phyloP scores from a whole-genome alignment of 2,888 invertebrate species.

The Clanis bilineata region DNA sequence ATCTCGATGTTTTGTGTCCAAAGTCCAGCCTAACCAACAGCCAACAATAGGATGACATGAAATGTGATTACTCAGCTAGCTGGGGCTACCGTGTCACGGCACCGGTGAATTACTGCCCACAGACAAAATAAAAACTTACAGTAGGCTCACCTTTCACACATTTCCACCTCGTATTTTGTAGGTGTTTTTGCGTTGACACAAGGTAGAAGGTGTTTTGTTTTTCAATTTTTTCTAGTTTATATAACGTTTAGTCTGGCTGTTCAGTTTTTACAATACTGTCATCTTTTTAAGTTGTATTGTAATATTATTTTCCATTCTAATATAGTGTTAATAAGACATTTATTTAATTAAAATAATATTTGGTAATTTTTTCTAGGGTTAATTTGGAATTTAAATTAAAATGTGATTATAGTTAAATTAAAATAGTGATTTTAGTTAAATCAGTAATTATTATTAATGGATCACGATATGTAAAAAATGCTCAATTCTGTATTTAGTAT shows the following conservation, averaged over 20 bases:
- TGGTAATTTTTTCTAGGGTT: no score
- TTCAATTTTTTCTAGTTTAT: background rate
- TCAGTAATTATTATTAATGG: no score
- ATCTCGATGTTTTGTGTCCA: conserved; percentile 67
- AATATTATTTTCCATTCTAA: no score
- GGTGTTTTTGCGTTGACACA: background rate
- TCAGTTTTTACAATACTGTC: no score
- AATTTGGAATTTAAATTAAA: no score
- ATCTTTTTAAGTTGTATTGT: no score
- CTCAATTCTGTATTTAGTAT: no score
- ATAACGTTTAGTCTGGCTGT: background rate
- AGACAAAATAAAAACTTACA: conserved; percentile 19
- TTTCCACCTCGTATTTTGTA: background rate
- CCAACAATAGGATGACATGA: conserved; percentile 71
- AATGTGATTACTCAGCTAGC: conserved; percentile 73
- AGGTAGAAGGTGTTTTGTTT: background rate
- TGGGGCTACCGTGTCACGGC: conserved; percentile 66
- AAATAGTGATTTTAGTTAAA: no score
- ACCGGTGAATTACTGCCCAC: conserved; percentile 63
- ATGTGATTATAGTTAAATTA: no score
- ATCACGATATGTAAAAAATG: no score
- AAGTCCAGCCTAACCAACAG: conserved; percentile 45
- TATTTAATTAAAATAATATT: no score
- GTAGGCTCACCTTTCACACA: conserved; percentile 16
- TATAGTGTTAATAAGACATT: no score